Conservation (phyloP, 2,113 vertebrate genomes). For the Otus sunia region DNA sequence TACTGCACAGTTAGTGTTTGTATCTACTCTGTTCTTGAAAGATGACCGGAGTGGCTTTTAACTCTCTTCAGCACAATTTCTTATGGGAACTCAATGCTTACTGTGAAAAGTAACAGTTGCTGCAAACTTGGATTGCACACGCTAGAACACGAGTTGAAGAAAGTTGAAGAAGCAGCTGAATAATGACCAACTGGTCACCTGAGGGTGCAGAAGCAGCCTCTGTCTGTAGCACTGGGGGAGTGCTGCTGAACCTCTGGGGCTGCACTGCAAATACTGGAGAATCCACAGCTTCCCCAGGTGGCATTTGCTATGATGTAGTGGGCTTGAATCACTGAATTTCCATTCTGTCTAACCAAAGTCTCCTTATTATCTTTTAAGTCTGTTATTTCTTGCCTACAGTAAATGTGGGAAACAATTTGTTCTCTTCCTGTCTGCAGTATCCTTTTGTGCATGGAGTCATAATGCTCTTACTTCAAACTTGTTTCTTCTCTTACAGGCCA, state of each 20-base stretch:
- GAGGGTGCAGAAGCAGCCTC: neutral
- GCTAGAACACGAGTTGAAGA: neutral
- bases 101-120: neutral
- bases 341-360: neutral
- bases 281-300: neutral
- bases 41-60: neutral
- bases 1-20: neutral
- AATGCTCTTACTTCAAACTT: neutral
- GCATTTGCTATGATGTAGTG: neutral
- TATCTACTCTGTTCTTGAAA: neutral
- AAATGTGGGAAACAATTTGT: neutral
- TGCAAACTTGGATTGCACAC: neutral
- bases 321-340: neutral
- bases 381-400: neutral
- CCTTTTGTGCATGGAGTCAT: neutral
- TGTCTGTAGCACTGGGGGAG: neutral
- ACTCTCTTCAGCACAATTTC: neutral
- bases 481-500: neutral
- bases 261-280: accelerated
- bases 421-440: neutral
- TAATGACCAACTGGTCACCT: neutral
- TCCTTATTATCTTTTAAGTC: neutral
- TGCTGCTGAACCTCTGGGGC: neutral
- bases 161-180: neutral
- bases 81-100: neutral